Percentiles rank a stretch among this genome's conserved stretches.
Conservation (phyloP, 2,113 vertebrate genomes). For the Synodontis membranacea region DNA sequence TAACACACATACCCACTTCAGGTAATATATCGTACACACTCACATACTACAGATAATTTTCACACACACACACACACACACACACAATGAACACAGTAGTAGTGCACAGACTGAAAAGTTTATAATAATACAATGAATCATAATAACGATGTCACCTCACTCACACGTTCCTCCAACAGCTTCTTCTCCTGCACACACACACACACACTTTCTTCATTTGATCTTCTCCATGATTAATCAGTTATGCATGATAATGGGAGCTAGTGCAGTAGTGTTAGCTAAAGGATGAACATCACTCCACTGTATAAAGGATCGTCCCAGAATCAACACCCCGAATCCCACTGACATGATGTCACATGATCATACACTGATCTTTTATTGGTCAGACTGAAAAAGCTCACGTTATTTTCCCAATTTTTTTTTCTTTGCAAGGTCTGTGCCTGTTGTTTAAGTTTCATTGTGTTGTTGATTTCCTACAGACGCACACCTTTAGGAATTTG, state of each 20-base stretch:
- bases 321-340: not conserved
- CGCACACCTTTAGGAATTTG: slow-evolving; percentile 90
- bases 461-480: not conserved
- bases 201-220: not conserved
- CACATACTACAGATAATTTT: not conserved
- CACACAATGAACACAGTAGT: not conserved
- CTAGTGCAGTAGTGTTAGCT: not conserved
- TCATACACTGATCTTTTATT: not conserved
- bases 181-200: slow-evolving; percentile 99
- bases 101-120: not conserved
- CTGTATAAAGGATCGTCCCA: not conserved
- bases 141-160: slow-evolving; percentile 89
- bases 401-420: not conserved
- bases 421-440: not conserved
- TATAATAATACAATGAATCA: not conserved
- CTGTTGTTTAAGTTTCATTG: not conserved
- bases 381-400: not conserved
- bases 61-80: not conserved
- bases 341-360: not conserved
- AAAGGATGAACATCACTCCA: not conserved
- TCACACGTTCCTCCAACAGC: slow-evolving; percentile 88
- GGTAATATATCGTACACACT: too few relatives aligned
- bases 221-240: not conserved
- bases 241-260: not conserved
- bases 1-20: too few relatives aligned